Conservation (phyloP, 2,113 vertebrate genomes). For the Hiodon tergisus region DNA sequence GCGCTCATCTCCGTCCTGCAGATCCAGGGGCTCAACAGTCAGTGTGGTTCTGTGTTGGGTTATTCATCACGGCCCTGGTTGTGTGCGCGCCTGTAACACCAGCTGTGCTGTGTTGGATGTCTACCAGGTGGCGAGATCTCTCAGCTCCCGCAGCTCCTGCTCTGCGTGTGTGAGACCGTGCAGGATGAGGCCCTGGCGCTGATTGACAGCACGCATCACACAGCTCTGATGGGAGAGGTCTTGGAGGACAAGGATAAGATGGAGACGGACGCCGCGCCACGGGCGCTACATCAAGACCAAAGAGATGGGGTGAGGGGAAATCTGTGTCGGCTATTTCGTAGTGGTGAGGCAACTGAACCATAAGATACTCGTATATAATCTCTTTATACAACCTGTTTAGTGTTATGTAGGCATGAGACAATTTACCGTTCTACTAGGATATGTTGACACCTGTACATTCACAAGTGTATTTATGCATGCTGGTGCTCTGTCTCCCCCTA, state of each 20-base stretch:
- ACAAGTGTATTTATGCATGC: fast-evolving
- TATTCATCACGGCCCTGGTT: too few species aligned
- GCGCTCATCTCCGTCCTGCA: constrained; percentile 86
- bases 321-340: background rate
- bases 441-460: background rate
- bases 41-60: constrained; percentile 15
- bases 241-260: constrained; percentile 88
- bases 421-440: too few species aligned
- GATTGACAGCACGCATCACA: constrained; percentile 78
- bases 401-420: background rate
- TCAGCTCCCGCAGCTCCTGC: constrained; percentile 87
- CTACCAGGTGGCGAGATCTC: constrained; percentile 78
- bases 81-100: background rate
- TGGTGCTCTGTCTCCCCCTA: constrained; percentile 38
- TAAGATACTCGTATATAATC: background rate
- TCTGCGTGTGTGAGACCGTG: constrained; percentile 84
- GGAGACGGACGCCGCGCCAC: constrained; percentile 80
- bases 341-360: too few species aligned
- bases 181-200: constrained; percentile 83
- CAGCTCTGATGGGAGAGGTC: constrained; percentile 51
- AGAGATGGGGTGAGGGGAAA: constrained; percentile 76
- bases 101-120: background rate
- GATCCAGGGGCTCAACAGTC: constrained; percentile 85
- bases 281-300: constrained; percentile 80
- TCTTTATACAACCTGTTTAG: background rate